These are phyloP conservation scores for Drosophila asahinai DNA, from an alignment of 1,140 invertebrate genomes.

Conservation along the genomic window DNA sequence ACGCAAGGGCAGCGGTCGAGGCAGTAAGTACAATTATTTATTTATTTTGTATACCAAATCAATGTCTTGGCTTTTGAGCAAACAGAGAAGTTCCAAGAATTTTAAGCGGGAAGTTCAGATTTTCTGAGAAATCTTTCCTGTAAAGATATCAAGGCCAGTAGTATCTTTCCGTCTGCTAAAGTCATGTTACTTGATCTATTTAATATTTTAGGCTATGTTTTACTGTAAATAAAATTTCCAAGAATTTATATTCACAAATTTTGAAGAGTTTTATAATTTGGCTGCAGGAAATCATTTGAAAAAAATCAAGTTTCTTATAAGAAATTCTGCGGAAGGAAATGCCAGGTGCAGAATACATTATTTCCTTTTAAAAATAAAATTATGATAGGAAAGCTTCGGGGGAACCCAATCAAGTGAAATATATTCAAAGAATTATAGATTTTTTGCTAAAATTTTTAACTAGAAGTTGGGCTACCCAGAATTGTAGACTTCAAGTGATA, in stretches of 20 bases:
- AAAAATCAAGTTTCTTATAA: too few relatives aligned
- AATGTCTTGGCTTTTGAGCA: conserved; percentile 2
- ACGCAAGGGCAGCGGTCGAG: conserved; percentile 76
- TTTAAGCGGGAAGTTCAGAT: not conserved
- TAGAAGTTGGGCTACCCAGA: not conserved
- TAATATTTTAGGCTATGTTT: not conserved
- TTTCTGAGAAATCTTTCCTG: not conserved
- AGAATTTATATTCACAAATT: not conserved
- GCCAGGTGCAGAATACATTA: not conserved
- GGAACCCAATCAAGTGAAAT: not conserved
- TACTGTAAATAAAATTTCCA: not conserved
- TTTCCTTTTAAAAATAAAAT: not conserved
- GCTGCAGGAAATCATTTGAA: too few relatives aligned
- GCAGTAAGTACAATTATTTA: conserved; percentile 60
- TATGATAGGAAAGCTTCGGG: not conserved
- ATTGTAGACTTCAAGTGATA: too few relatives aligned
- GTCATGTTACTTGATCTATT: not conserved
- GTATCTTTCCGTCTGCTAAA: not conserved
- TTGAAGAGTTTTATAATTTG: not conserved
- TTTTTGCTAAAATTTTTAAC: not conserved
- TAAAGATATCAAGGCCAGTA: not conserved
- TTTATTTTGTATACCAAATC: conserved; percentile 8
- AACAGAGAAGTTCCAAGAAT: conserved; percentile 3
- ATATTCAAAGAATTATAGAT: not conserved
- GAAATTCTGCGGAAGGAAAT: too few relatives aligned